Evolutionary conservation across 1,140 invertebrate genomes (phyloP), one percentile per base, ranked within the genome.

Genomic region (Zaprionus davidi): DNA sequence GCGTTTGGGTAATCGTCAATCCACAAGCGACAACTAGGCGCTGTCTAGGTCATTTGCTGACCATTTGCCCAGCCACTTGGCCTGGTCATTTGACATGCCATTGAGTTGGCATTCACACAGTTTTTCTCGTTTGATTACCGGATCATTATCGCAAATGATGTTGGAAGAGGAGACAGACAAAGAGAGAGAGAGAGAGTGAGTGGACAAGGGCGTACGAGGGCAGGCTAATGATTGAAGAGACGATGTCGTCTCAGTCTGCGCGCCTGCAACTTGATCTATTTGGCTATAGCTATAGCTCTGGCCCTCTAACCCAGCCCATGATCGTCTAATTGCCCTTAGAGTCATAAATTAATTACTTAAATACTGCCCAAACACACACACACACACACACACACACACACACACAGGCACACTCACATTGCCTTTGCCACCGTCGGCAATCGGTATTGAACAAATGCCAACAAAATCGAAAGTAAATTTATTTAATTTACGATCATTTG

Each of bases 401-500:
- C 46, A 51, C 46, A 5, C 20, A 13, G 3, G 2, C 15, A 22
- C 22, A 22, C 22, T 13, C 20, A 24, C 20, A 51, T 51, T 51
- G 46, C 24, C 46, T 51, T 71, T 69, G 60, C 5, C 71, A 26
- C 49, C 53, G 11, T 60, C 17, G 20, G 55, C 65, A 15, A 17
- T 28, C 5, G 17, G 22, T 53, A 38, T 49, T 49, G 44, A 56
- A 53, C 64, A 72, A 59, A 65, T 68, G 64, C 17, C 63, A 68
- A 76, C 36, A 72, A 82, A 82, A 87, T 87, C 78, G 80, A 87
- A 88, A 83, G 80, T 88, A 41, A 80, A 80, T 87, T 86, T 86
- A 77, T 82, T 86, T 82, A 80, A 86, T 86, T 82, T 77, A 82
- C 79, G 55, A 82, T 69, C 59, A 68, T 69, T 70, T 64, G 63